Evolutionary conservation across 1,140 invertebrate species (phyloP).

Genomic region (Coelopa frigida): DNA sequence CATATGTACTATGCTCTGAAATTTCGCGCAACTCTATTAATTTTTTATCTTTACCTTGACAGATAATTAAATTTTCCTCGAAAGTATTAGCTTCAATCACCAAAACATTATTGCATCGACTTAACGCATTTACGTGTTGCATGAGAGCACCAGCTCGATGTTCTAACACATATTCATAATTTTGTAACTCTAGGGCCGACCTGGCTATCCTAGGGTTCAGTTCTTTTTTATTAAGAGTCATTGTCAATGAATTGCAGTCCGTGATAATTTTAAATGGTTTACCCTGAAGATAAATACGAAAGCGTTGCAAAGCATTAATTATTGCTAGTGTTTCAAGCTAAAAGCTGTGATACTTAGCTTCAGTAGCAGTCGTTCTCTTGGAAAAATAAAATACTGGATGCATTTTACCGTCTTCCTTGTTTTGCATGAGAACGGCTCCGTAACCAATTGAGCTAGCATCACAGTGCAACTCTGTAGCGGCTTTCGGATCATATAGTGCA

Average conservation of each 20-base stretch:
- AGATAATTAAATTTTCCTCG: constrained; percentile 16
- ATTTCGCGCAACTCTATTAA: constrained; percentile 20
- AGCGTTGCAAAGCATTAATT: constrained; percentile 24
- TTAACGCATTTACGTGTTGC: constrained; percentile 31
- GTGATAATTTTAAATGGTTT: constrained; percentile 45
- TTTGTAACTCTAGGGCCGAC: constrained; percentile 31
- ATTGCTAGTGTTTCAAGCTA: constrained; percentile 34
- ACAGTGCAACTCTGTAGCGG: constrained; percentile 11
- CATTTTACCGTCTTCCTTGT: constrained; percentile 14
- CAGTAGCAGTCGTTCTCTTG: constrained; percentile 22
- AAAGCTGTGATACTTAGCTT: constrained; percentile 32
- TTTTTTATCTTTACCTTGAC: constrained; percentile 38
- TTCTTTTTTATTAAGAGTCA: constrained; percentile 42
- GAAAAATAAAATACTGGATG: constrained; percentile 36
- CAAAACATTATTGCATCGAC: constrained; percentile 8
- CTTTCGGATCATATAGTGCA: constrained; percentile 5
- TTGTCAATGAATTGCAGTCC: constrained; percentile 36
- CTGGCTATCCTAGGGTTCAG: constrained; percentile 31
- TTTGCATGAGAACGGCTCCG: constrained; percentile 22
- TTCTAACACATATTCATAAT: constrained; percentile 34
- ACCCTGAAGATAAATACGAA: constrained; percentile 44
- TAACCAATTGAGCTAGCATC: constrained; percentile 27
- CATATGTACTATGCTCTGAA: constrained; percentile 18
- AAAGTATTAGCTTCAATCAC: background rate
- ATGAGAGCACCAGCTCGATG: constrained; percentile 21